Evolutionary conservation across 53 echinoderm and acorn worm species (phyloP).

Genomic region (Arbacia lixula): DNA sequence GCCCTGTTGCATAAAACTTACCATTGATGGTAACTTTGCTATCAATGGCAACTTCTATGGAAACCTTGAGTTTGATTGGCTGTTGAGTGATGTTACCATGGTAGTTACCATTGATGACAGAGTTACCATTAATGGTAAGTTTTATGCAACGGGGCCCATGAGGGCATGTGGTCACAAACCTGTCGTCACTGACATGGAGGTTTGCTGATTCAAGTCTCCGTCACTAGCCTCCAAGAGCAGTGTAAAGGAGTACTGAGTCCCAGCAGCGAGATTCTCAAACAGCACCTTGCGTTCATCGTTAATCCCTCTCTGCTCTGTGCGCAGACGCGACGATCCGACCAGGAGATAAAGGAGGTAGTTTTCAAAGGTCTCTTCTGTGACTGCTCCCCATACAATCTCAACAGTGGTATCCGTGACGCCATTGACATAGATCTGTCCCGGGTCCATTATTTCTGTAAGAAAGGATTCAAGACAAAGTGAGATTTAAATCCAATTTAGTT

Average conservation of each 20-base stretch:
- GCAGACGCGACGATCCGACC: background rate
- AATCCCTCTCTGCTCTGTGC: no score
- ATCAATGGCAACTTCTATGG: no score
- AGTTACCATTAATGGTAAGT: background rate
- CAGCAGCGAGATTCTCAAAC: constrained; percentile 7
- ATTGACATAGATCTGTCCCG: constrained; percentile 39
- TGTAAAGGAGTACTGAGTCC: background rate
- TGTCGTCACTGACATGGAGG: background rate
- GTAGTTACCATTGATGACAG: no score
- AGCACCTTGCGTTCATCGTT: constrained; percentile 8
- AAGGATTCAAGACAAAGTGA: no score
- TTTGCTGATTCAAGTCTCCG: background rate
- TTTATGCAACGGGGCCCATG: no score
- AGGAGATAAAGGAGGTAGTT: constrained; percentile 21
- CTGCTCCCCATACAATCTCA: constrained; percentile 68
- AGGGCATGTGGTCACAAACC: background rate
- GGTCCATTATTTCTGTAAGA: constrained; percentile 11
- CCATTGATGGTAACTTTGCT: no score
- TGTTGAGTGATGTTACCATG: no score
- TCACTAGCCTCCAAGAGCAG: background rate
- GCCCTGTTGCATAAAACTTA: no score
- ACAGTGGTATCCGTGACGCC: constrained; percentile 39
- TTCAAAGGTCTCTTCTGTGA: constrained; percentile 23
- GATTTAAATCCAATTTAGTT: no score
- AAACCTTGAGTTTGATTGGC: no score